Percentiles rank a stretch among this genome's conserved stretches.
These are phyloP conservation scores for Castor canadensis DNA, from an alignment of 2,113 vertebrate genomes.

Conservation along the genomic window DNA sequence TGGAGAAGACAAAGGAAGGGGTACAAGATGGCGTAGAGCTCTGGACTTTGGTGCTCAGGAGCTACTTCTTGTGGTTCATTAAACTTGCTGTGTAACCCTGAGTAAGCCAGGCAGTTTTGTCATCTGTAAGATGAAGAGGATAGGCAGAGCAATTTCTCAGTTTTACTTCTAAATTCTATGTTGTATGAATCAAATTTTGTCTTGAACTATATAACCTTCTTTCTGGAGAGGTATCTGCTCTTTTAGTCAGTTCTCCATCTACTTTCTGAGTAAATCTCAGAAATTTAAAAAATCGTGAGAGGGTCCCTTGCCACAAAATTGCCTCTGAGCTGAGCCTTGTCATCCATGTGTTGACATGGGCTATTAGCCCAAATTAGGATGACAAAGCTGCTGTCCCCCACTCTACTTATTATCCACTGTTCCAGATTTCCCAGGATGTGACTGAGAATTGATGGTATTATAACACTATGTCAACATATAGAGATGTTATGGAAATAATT, in stretches of 20 bases:
- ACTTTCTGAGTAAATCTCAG: not conserved
- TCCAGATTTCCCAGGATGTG: not conserved
- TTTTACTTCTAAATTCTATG: not conserved
- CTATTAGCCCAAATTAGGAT: slow-evolving; percentile 31
- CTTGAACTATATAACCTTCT: not conserved
- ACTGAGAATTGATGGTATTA: slow-evolving; percentile 46
- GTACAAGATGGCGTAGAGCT: not conserved
- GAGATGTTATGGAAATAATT: slow-evolving; percentile 58
- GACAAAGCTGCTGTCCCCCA: not conserved
- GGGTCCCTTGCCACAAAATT: not conserved
- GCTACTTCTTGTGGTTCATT: not conserved
- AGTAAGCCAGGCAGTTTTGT: not conserved
- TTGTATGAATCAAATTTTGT: not conserved
- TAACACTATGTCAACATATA: slow-evolving; percentile 55
- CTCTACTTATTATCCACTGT: not conserved
- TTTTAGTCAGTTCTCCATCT: not conserved
- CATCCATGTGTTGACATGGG: not conserved
- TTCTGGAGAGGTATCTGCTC: not conserved
- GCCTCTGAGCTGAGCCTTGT: not conserved
- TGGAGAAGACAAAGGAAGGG: not conserved
- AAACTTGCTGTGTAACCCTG: not conserved
- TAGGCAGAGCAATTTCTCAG: not conserved
- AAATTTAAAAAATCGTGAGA: not conserved
- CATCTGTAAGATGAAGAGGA: not conserved
- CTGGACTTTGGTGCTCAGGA: not conserved